These are phyloP conservation scores for Lycodopsis pacificus DNA, from an alignment of 2,797 vertebrate species.

Conservation along the genomic window DNA sequence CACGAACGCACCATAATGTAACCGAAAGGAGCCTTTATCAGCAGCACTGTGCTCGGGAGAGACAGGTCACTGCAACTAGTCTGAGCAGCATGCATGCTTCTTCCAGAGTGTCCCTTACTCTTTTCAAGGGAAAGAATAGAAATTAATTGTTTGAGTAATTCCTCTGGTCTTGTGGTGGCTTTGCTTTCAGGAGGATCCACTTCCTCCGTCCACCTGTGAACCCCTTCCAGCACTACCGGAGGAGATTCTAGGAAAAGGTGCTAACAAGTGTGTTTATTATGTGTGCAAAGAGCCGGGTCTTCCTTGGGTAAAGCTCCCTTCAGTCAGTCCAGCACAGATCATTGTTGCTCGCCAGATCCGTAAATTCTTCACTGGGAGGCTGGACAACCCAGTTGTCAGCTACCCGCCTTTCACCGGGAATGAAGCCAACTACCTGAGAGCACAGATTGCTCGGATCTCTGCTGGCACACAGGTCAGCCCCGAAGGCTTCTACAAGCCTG, in stretches of 20 bases:
- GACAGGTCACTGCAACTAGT: no score
- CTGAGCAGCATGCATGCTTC: no score
- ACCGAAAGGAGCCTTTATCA: no score
- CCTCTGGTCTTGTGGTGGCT: slow-evolving; percentile 4
- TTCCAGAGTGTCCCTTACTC: background rate
- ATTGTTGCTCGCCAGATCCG: slow-evolving; percentile 89
- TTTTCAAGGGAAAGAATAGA: background rate
- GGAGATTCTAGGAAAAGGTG: slow-evolving; percentile 87
- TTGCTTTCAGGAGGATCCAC: slow-evolving; percentile 63
- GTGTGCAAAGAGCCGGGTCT: slow-evolving; percentile 92
- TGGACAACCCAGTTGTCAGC: slow-evolving; percentile 88
- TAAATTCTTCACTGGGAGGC: slow-evolving; percentile 91
- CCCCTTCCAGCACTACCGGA: slow-evolving; percentile 84
- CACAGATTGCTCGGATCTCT: slow-evolving; percentile 96
- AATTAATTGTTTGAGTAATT: background rate
- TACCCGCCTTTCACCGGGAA: slow-evolving; percentile 95
- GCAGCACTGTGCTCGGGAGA: no score
- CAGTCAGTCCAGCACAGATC: slow-evolving; percentile 92
- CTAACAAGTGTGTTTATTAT: slow-evolving; percentile 92
- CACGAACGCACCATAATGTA: no score
- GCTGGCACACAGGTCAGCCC: slow-evolving; percentile 94
- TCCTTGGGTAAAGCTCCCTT: slow-evolving; percentile 90
- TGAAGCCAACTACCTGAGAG: slow-evolving; percentile 92
- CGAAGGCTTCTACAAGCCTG: slow-evolving; percentile 89
- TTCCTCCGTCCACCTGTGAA: slow-evolving; percentile 84